A percentile compares a stretch with the other conserved stretches of the same genome.
Evolutionary conservation across 1,140 invertebrate genomes (phyloP).

Genomic region (Megathymus violae): DNA sequence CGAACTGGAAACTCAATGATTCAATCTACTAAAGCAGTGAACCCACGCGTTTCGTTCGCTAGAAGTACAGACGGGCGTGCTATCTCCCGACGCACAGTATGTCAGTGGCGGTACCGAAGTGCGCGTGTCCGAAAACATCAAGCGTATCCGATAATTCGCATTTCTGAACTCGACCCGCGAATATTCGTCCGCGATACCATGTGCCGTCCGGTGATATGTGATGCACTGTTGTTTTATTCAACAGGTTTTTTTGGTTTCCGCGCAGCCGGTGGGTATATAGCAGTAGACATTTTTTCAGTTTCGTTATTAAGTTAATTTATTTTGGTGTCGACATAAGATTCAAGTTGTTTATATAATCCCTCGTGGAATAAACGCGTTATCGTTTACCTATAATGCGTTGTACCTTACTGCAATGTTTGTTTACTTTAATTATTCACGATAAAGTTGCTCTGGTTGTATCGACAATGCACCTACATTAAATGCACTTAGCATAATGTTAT

Average conservation of each 20-base stretch:
- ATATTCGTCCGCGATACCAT: conserved; percentile 33
- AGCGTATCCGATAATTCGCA: conserved; percentile 44
- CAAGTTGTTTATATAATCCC: conserved; percentile 3
- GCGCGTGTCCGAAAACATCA: conserved; percentile 58
- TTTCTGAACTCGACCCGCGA: conserved; percentile 37
- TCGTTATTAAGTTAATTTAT: neutral
- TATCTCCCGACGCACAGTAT: conserved; percentile 61
- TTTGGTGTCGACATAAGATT: conserved; percentile 2
- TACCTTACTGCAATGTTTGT: conserved; percentile 29
- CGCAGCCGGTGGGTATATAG: conserved; percentile 13
- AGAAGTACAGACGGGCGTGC: conserved; percentile 46
- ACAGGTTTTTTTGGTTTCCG: conserved; percentile 32
- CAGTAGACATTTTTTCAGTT: too few species aligned
- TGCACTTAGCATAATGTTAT: neutral
- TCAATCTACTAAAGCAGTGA: conserved; percentile 58
- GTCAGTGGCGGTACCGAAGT: conserved; percentile 46
- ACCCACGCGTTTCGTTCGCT: conserved; percentile 73
- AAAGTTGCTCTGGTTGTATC: neutral
- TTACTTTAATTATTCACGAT: conserved; percentile 15
- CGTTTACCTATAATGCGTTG: conserved; percentile 1
- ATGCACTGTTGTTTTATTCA: conserved; percentile 9
- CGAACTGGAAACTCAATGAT: conserved; percentile 64
- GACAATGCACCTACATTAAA: too few species aligned
- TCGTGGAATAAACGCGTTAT: conserved; percentile 23
- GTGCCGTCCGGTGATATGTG: conserved; percentile 28